These are phyloP conservation scores for Haliclona indistincta DNA, from an alignment of 37 sponge, comb jelly and placozoan genomes.

Conservation along the genomic window DNA sequence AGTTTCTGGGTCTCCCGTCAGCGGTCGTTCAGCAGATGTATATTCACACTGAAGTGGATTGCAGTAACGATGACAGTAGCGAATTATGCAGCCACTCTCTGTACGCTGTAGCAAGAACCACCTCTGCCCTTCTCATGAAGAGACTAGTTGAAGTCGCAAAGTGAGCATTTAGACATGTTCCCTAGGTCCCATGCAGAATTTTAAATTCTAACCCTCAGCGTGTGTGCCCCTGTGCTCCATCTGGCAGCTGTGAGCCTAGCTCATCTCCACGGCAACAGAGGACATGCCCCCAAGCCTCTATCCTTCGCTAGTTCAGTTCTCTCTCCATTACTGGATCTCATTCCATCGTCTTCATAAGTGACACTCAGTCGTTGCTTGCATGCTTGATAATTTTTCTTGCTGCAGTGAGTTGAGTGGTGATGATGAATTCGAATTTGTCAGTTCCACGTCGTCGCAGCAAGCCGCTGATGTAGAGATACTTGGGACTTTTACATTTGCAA, in stretches of 20 bases:
- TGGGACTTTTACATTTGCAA: too few relatives aligned
- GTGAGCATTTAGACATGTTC: not conserved
- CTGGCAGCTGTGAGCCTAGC: conserved; percentile 19
- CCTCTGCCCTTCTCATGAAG: conserved; percentile 29
- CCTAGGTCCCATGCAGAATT: not conserved
- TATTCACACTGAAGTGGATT: conserved; percentile 41
- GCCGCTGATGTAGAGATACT: too few relatives aligned
- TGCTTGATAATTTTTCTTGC: not conserved
- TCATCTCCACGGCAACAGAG: not conserved
- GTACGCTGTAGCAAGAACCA: conserved; percentile 25
- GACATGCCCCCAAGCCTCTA: not conserved
- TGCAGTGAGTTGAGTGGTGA: not conserved
- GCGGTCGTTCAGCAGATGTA: conserved; percentile 67
- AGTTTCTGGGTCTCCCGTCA: conserved; percentile 76
- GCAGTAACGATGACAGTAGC: conserved; percentile 5
- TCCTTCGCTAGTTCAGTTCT: conserved; percentile 19
- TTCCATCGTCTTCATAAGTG: not conserved
- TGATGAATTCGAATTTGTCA: not conserved
- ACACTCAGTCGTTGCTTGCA: not conserved
- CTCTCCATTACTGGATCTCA: conserved; percentile 51
- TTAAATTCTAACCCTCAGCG: not conserved
- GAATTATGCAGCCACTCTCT: conserved; percentile 36
- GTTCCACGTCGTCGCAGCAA: not conserved
- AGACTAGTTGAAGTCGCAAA: conserved; percentile 32
- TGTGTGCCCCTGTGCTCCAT: conserved; percentile 41